phyloP scores from a whole-genome alignment of 2,888 invertebrate genomes.

The Phengaris alcon region DNA sequence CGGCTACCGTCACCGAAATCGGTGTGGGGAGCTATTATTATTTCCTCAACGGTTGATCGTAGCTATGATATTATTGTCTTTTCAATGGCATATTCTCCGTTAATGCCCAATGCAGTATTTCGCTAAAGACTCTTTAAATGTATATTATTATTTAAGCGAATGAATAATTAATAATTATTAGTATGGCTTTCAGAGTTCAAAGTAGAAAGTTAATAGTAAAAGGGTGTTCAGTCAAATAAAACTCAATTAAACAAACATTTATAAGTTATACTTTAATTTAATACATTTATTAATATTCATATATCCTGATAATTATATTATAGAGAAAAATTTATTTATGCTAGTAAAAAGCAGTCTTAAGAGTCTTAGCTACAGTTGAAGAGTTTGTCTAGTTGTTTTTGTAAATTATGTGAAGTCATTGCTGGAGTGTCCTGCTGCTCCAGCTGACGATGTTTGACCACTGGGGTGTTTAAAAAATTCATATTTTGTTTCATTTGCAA shows the following conservation, averaged over 20 bases:
- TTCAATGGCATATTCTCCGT: too few relatives aligned
- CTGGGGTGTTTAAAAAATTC: conserved; percentile 64
- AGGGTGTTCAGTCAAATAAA: too few relatives aligned
- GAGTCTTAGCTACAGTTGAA: conserved; percentile 51
- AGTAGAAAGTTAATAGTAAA: too few relatives aligned
- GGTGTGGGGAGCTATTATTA: too few relatives aligned
- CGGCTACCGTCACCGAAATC: too few relatives aligned
- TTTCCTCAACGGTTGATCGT: too few relatives aligned
- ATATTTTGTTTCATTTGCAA: conserved; percentile 66
- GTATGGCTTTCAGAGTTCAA: too few relatives aligned
- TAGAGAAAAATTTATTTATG: conserved; percentile 5
- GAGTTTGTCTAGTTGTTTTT: conserved; percentile 64
- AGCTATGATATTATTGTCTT: too few relatives aligned
- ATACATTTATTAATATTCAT: conserved; percentile 8
- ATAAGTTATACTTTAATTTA: conserved; percentile 7
- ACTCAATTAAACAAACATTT: not conserved
- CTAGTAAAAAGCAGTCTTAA: not conserved
- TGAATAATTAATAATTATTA: too few relatives aligned
- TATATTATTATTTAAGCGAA: too few relatives aligned
- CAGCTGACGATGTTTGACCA: conserved; percentile 44
- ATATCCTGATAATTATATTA: conserved; percentile 17
- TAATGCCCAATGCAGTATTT: too few relatives aligned
- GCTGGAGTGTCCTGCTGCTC: conserved; percentile 57
- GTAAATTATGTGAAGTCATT: conserved; percentile 62
- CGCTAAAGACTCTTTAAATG: too few relatives aligned